phyloP scores from a whole-genome alignment of 2,888 invertebrate genomes.

The Linnaemya tessellans region DNA sequence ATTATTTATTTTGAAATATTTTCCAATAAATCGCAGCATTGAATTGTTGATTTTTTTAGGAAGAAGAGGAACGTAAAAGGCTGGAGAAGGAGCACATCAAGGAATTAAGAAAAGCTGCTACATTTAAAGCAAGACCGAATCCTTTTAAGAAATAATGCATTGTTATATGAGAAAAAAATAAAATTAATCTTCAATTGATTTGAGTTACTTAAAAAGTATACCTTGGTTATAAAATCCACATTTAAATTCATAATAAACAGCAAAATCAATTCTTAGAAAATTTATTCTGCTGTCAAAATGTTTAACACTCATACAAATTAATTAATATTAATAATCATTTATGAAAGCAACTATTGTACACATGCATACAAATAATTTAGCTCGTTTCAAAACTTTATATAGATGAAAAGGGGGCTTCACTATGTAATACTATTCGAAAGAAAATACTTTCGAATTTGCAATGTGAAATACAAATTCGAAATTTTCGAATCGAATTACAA shows the following conservation, averaged over 20 bases:
- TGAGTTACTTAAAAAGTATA: background rate
- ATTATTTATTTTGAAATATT: background rate
- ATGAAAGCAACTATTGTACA: background rate
- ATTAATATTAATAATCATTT: background rate
- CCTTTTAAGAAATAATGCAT: conserved; percentile 79
- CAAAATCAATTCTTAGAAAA: background rate
- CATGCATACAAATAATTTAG: background rate
- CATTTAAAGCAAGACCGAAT: conserved; percentile 83
- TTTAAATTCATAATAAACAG: background rate
- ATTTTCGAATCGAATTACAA: too few relatives aligned
- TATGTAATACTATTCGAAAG: too few relatives aligned
- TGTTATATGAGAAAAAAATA: conserved; percentile 55
- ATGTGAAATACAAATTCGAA: too few relatives aligned
- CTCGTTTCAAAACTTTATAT: background rate
- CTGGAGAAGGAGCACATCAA: conserved; percentile 78
- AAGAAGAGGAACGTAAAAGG: conserved; percentile 79
- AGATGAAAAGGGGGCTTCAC: background rate
- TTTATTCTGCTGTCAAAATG: background rate
- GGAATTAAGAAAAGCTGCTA: conserved; percentile 80
- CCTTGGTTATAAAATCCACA: background rate
- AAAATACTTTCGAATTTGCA: too few relatives aligned
- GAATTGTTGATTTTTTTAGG: conserved; percentile 75
- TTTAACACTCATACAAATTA: background rate
- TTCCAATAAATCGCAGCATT: background rate
- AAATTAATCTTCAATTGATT: conserved; percentile 1